Conservation (phyloP, 92 coral and sea anemone genomes). For the Virgularia gustaviana region DNA sequence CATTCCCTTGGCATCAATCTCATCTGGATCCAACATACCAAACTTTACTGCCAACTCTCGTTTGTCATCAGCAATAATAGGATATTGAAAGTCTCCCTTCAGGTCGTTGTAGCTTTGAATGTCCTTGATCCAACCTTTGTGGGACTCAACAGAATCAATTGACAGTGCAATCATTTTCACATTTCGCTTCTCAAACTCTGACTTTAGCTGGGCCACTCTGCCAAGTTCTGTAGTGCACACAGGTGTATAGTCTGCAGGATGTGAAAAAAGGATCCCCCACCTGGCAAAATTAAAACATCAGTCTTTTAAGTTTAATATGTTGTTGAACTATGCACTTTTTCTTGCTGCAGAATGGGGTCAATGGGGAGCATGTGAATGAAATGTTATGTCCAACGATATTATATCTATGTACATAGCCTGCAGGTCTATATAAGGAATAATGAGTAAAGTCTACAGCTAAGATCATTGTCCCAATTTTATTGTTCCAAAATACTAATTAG, state of each 20-base stretch:
- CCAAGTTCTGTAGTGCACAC: constrained; percentile 98
- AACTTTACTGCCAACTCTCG: constrained; percentile 80
- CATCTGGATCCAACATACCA: constrained; percentile 97
- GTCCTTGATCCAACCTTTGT: constrained; percentile 85
- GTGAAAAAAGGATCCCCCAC: constrained; percentile 93
- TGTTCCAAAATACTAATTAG: too few species aligned
- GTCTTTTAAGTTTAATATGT: background rate
- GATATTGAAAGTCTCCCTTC: constrained; percentile 58
- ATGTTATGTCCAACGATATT: too few species aligned
- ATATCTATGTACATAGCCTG: too few species aligned
- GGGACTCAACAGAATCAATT: constrained; percentile 78
- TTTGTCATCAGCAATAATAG: constrained; percentile 84
- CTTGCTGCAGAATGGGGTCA: background rate
- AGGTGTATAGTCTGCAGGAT: constrained; percentile 98
- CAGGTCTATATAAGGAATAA: too few species aligned
- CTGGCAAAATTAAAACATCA: too few species aligned
- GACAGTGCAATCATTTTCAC: constrained; percentile 89
- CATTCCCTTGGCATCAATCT: constrained; percentile 78
- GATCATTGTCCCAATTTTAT: too few species aligned
- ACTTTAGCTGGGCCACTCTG: constrained; percentile 58
- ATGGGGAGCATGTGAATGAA: too few species aligned
- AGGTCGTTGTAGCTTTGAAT: constrained; percentile 43
- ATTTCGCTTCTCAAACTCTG: constrained; percentile 68
- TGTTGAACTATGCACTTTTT: background rate
- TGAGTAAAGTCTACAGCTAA: too few species aligned